Conservation (phyloP, 1,140 invertebrate genomes). For the Geopemphigus sp. region DNA sequence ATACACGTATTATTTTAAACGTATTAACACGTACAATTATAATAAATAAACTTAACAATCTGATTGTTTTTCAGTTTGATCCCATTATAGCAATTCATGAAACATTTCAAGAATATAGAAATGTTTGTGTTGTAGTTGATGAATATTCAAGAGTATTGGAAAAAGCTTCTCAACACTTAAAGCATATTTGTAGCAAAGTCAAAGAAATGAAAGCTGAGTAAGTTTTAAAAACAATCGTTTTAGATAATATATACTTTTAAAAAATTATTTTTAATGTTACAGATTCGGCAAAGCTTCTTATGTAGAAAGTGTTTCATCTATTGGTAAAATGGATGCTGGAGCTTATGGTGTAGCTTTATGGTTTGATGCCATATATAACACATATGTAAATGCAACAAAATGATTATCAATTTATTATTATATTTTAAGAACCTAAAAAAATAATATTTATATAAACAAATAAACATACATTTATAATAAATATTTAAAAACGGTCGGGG, state of each 20-base stretch:
- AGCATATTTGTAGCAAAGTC: constrained; percentile 19
- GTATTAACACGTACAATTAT: neutral
- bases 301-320: constrained; percentile 57
- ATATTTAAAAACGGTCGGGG: neutral
- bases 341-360: constrained; percentile 65
- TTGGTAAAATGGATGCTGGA: constrained; percentile 65
- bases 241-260: neutral
- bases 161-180: neutral
- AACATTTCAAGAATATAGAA: neutral
- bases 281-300: constrained; percentile 66
- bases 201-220: constrained; percentile 40
- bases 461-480: neutral
- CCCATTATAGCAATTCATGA: constrained; percentile 30
- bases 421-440: neutral
- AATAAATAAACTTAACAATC: neutral
- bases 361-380: constrained; percentile 57
- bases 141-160: neutral
- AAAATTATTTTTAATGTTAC: neutral
- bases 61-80: constrained; percentile 26
- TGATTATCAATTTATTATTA: neutral
- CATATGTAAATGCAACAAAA: neutral
- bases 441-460: neutral
- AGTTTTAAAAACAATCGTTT: neutral
- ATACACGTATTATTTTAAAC: neutral
- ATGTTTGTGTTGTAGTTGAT: neutral